Conservation (phyloP, 2,888 invertebrate genomes). For the Empis stercorea region DNA sequence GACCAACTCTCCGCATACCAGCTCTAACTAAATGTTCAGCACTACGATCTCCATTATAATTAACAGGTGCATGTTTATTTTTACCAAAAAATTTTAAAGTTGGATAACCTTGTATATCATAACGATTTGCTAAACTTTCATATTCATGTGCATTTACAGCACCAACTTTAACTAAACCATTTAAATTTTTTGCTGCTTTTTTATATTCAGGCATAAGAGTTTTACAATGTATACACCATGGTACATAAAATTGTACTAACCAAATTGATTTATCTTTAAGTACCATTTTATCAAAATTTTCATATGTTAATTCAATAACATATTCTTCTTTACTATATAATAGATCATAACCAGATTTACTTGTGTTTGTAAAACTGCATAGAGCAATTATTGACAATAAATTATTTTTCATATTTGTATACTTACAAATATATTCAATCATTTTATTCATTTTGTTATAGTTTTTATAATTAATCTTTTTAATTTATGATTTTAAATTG, state of each 20-base stretch:
- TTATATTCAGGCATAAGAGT: constrained; percentile 83
- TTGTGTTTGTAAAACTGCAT: neutral
- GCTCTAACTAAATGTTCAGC: constrained; percentile 81
- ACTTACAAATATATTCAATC: too few relatives aligned
- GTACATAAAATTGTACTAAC: constrained; percentile 70
- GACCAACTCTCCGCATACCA: constrained; percentile 59
- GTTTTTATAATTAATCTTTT: too few relatives aligned
- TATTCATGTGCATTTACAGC: constrained; percentile 88
- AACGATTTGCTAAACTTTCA: constrained; percentile 64
- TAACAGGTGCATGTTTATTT: constrained; percentile 69
- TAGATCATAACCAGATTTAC: constrained; percentile 15
- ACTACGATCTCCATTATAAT: constrained; percentile 73
- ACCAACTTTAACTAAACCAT: constrained; percentile 90
- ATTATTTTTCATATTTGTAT: too few relatives aligned
- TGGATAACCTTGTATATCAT: constrained; percentile 82
- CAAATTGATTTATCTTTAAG: constrained; percentile 74
- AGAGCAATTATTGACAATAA: constrained; percentile 15
- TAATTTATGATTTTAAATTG: too few relatives aligned
- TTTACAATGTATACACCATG: constrained; percentile 71
- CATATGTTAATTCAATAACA: constrained; percentile 74
- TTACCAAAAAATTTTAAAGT: constrained; percentile 88
- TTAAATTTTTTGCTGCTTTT: constrained; percentile 83
- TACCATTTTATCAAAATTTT: constrained; percentile 78
- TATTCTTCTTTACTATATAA: constrained; percentile 59
- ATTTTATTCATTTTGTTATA: too few relatives aligned